Conservation (phyloP, 2,113 vertebrate species). For the Phylloscopus trochilus region DNA sequence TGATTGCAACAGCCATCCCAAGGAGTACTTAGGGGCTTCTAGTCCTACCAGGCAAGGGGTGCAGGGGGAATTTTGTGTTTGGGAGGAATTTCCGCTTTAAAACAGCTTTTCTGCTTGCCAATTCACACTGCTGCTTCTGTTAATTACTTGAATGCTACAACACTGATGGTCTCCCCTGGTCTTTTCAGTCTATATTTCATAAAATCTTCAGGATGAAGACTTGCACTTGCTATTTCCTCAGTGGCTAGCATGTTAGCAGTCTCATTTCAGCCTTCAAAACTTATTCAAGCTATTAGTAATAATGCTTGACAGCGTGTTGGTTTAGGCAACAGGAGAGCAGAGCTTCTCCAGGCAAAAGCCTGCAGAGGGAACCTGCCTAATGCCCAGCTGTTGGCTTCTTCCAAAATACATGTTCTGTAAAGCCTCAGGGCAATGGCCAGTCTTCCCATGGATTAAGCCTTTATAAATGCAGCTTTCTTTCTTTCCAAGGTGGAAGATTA, state of each 20-base stretch:
- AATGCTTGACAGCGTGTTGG: neutral
- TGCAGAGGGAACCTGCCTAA: neutral
- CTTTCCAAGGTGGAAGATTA: neutral
- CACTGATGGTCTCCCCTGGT: neutral
- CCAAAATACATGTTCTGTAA: neutral
- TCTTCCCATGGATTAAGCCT: neutral
- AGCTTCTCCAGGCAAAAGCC: neutral
- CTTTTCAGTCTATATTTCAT: neutral
- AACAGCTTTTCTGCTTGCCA: neutral
- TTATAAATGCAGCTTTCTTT: neutral
- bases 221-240: neutral
- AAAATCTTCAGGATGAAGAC: neutral
- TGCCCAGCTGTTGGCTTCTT: neutral
- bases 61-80: rapidly evolving
- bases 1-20: neutral
- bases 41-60: neutral
- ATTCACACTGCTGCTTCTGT: neutral
- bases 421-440: neutral
- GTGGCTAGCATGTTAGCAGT: neutral
- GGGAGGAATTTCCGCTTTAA: neutral
- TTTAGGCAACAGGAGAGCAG: neutral
- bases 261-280: neutral
- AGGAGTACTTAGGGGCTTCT: neutral
- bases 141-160: neutral
- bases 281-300: neutral